Evolutionary conservation across 2,888 invertebrate species (phyloP), one percentile per base, ranked within the genome.

Genomic region (Platynereis dumerilii): DNA sequence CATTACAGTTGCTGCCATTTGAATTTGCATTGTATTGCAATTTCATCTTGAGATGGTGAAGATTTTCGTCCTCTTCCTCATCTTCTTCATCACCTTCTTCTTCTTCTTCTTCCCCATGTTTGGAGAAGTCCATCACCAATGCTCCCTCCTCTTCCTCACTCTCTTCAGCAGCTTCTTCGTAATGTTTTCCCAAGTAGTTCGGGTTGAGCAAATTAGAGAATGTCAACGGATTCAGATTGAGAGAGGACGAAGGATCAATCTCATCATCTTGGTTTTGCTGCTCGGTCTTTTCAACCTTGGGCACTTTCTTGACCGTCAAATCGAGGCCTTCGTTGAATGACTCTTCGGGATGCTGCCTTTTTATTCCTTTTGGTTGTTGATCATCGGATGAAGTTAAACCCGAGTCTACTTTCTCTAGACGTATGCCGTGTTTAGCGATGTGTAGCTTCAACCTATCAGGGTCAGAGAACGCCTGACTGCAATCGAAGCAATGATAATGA

Each of bases 401-500:
- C 24, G 72, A 69, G 26, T 72, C 72, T 24, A 79, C 74, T 66
- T 74, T 79, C 65, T 48, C 48, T 12, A 48, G 48, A 22, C 48
- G 48, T 22, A 79, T 67, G 0, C 82, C 80, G 80, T 92, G 91
- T 78, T 91, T 91, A 10, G 89, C 87, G 42, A 91, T 88, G 83
- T 92, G 92, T 0, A 88, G 87, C 29, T 89, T 87, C 54, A 91
- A 84, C 62, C 90, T 87, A 65, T 90, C 89, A 60, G 90, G 83
- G 74, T 91, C 90, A n/a, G 91, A 90, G 80, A 91, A 91, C 0
- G 91, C 91, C 84, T 91, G 92, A 82, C 91, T 91, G 84, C 92
- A 92, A 58, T 90, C 88, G 78, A 90, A 89, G 83, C 92, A 92
- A 79, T 92, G 92, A 78, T 90, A 91, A 78, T 92, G 92, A 71